phyloP scores from a whole-genome alignment of 2,888 invertebrate species.

The Callimorpha dominula region DNA sequence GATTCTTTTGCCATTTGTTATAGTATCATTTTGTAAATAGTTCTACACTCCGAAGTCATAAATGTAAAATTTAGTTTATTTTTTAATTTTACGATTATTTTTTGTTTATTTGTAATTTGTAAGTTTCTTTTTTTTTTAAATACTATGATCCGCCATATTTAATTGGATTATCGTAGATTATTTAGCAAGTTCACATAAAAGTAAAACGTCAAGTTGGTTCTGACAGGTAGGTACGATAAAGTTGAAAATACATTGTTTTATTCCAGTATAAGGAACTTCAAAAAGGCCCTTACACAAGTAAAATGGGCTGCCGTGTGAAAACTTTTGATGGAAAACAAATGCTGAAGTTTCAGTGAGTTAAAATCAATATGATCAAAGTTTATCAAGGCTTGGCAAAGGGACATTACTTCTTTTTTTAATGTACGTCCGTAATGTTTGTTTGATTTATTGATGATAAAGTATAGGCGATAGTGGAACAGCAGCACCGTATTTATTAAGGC shows the following conservation, averaged over 20 bases:
- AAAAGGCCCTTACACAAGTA: conserved; percentile 40
- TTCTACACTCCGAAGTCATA: too few relatives aligned
- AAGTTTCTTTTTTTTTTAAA: too few relatives aligned
- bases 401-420: background rate
- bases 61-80: too few relatives aligned
- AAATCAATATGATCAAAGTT: conserved; percentile 39
- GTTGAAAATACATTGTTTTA: conserved; percentile 51
- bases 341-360: conserved; percentile 46
- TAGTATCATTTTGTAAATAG: too few relatives aligned
- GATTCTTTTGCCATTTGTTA: too few relatives aligned
- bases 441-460: background rate
- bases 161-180: conserved; percentile 26
- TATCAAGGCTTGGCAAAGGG: background rate
- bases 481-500: background rate
- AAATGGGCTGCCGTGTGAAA: conserved; percentile 53
- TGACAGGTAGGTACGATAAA: conserved; percentile 35
- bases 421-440: background rate
- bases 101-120: too few relatives aligned
- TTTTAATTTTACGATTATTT: too few relatives aligned
- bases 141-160: background rate
- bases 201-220: conserved; percentile 25
- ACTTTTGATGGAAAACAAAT: conserved; percentile 59
- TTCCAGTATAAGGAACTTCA: conserved; percentile 42
- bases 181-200: conserved; percentile 21
- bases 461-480: background rate